Evolutionary conservation across 1,140 invertebrate species (phyloP).

Genomic region (Nasonia vitripennis): DNA sequence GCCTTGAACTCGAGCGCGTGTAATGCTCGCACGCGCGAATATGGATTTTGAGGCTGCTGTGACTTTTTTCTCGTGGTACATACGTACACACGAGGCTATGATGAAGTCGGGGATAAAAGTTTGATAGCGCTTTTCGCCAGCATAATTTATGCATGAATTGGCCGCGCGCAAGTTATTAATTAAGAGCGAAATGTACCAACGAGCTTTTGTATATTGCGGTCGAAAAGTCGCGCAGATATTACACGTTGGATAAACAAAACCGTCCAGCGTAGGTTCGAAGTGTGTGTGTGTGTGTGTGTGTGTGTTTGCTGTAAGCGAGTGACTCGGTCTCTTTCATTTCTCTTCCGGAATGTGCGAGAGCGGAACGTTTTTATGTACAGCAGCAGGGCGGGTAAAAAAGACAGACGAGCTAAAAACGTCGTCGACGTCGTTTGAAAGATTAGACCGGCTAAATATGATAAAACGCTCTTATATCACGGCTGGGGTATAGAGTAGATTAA

Average conservation of each 20-base stretch:
- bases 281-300: no score
- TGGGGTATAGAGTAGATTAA: background rate
- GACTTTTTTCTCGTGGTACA: background rate
- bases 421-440: slow-evolving; percentile 12
- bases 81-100: no score
- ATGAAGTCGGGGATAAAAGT: no score
- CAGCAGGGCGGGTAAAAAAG: background rate
- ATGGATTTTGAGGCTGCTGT: no score
- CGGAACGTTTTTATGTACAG: background rate
- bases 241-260: background rate
- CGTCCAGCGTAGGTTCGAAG: no score
- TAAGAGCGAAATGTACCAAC: no score
- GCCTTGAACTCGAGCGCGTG: slow-evolving; percentile 20
- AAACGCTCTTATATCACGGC: background rate
- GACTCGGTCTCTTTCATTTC: background rate
- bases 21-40: background rate
- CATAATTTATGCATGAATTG: no score
- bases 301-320: no score
- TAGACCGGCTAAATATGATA: slow-evolving; percentile 7
- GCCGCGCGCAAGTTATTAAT: no score
- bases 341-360: background rate
- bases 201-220: no score
- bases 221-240: no score
- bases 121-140: no score
- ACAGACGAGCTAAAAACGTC: slow-evolving; percentile 14